A percentile compares a stretch with the other conserved stretches of the same genome.
Evolutionary conservation across 92 coral and sea anemone genomes (phyloP).

Genomic region (Scolanthus callimorphus): DNA sequence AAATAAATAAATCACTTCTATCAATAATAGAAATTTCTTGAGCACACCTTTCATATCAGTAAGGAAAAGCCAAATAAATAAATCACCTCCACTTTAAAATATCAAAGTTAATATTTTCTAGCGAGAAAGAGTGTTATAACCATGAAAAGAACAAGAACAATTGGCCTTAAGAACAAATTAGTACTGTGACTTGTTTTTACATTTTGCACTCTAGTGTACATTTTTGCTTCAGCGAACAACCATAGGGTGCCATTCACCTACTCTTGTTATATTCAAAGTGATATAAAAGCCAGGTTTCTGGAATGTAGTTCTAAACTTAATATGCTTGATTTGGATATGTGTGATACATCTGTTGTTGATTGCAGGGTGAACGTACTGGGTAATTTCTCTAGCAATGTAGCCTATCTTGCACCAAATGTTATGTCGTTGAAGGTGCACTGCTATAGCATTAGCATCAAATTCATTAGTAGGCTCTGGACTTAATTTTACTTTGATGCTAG

Average conservation of each 20-base stretch:
- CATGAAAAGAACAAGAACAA: too few relatives aligned
- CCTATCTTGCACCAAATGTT: background rate
- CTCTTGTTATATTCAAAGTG: background rate
- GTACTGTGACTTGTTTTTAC: too few relatives aligned
- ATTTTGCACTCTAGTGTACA: too few relatives aligned
- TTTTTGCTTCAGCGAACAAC: background rate
- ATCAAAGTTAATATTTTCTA: too few relatives aligned
- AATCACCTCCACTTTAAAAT: too few relatives aligned
- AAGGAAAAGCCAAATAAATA: too few relatives aligned
- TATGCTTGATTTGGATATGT: background rate
- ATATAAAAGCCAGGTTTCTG: background rate
- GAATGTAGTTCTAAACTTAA: background rate
- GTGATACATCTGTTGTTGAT: background rate
- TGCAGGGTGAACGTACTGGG: background rate
- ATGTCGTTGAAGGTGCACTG: background rate
- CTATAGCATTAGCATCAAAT: background rate
- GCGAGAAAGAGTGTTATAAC: too few relatives aligned
- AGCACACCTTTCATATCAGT: too few relatives aligned
- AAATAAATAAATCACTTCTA: too few relatives aligned
- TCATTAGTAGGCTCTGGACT: background rate
- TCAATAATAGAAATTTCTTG: too few relatives aligned
- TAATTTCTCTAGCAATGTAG: conserved; percentile 2
- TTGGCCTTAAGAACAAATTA: too few relatives aligned
- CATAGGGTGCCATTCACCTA: background rate
- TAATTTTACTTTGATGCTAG: background rate